Evolutionary conservation across 1,140 invertebrate species (phyloP).

Genomic region (Euglossa dilemma): DNA sequence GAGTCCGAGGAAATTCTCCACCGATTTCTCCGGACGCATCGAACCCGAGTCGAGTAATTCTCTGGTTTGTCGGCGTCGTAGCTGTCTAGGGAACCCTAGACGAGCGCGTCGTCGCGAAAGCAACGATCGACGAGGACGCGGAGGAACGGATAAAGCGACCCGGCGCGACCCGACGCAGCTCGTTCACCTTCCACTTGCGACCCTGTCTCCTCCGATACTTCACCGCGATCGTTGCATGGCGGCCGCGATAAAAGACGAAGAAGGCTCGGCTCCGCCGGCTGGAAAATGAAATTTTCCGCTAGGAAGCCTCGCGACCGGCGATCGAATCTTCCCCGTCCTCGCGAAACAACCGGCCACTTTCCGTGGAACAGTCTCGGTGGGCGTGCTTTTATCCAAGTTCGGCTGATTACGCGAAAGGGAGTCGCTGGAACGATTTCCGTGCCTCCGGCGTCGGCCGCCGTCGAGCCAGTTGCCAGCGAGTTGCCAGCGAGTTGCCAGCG

Average conservation of each 20-base stretch:
- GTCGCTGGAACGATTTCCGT: background rate
- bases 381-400: constrained; percentile 26
- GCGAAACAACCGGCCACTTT: constrained; percentile 28
- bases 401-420: constrained; percentile 30
- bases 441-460: background rate
- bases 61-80: no score
- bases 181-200: constrained; percentile 7
- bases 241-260: background rate
- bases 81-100: no score
- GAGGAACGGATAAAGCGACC: background rate
- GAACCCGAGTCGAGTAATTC: no score
- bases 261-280: background rate
- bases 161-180: constrained; percentile 1
- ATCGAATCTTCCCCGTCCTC: constrained; percentile 15
- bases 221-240: background rate
- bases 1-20: background rate
- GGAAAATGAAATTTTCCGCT: constrained; percentile 48
- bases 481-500: background rate
- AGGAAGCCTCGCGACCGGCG: no score
- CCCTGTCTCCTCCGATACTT: constrained; percentile 2
- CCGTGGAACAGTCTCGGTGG: background rate
- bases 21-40: background rate
- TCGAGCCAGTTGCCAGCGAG: background rate
- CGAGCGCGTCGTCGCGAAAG: constrained; percentile 1
- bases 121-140: background rate